Evolutionary conservation across 2,888 invertebrate species (phyloP).

Genomic region (Temnothorax ravouxi): DNA sequence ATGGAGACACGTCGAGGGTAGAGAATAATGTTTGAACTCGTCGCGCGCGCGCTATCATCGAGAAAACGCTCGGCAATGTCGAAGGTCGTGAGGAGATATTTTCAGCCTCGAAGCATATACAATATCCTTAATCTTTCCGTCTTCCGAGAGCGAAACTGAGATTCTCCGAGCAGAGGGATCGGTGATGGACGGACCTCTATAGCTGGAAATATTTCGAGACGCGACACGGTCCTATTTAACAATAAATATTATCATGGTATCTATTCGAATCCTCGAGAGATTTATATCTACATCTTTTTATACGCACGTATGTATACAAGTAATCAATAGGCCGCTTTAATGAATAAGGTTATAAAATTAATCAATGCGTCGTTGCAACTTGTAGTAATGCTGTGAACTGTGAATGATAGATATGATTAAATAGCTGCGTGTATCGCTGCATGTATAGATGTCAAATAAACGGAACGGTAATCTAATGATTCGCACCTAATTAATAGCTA

Average conservation of each 20-base stretch:
- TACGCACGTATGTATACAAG: too few relatives aligned
- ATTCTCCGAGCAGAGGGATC: background rate
- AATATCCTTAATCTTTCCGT: constrained; percentile 23
- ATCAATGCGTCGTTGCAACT: background rate
- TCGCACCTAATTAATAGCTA: constrained; percentile 20
- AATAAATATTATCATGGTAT: background rate
- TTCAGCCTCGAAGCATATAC: constrained; percentile 12
- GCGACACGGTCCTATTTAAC: too few relatives aligned
- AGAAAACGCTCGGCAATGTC: constrained; percentile 42
- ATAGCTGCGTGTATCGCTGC: background rate
- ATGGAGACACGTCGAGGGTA: constrained; percentile 7
- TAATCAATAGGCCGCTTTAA: background rate
- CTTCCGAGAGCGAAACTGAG: background rate
- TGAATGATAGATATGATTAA: background rate
- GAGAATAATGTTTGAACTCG: constrained; percentile 44
- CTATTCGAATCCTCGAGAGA: background rate
- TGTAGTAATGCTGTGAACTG: background rate
- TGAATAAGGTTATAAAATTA: background rate
- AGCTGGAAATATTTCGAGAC: background rate
- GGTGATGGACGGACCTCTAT: background rate
- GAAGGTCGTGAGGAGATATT: constrained; percentile 52
- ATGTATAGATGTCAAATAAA: background rate
- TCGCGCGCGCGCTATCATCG: constrained; percentile 12
- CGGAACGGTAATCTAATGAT: background rate
- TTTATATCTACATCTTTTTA: background rate